These are phyloP conservation scores for Pocota personata DNA, from an alignment of 2,888 invertebrate genomes.

Conservation along the genomic window DNA sequence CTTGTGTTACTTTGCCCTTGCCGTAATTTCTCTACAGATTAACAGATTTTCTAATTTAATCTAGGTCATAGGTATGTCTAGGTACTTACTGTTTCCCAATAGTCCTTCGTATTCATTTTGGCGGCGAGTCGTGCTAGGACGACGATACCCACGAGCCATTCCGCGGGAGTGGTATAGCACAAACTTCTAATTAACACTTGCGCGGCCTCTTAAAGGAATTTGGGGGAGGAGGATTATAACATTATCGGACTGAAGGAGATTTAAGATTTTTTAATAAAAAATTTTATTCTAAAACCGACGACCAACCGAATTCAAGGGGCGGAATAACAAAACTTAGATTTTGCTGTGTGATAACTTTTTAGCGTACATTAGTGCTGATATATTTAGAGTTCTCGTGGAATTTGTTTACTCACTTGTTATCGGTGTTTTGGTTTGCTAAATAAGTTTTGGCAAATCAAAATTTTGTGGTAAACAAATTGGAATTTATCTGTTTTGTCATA, in stretches of 20 bases:
- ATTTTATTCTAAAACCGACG: conserved; percentile 16
- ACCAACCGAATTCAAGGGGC: not conserved
- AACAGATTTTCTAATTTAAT: not conserved
- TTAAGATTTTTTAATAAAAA: conserved; percentile 3
- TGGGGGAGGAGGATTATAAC: not conserved
- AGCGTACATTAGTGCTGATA: not conserved
- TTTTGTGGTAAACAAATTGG: conserved; percentile 43
- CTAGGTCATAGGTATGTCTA: not conserved
- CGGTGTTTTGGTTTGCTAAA: conserved; percentile 19
- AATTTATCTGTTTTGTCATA: not conserved
- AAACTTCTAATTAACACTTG: conserved; percentile 19
- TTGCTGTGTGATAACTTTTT: not conserved
- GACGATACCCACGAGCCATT: conserved; percentile 45
- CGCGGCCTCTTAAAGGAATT: not conserved
- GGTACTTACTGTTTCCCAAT: conserved; percentile 77
- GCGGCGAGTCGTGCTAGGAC: conserved; percentile 56
- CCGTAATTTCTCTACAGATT: too few relatives aligned
- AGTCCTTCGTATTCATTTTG: conserved; percentile 77
- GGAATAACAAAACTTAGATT: not conserved
- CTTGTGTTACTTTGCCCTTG: too few relatives aligned
- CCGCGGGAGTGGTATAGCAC: not conserved
- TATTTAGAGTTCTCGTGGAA: not conserved
- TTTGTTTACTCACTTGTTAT: not conserved
- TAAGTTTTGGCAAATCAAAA: not conserved
- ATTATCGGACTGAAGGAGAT: not conserved